A percentile compares a stretch with the other conserved stretches of the same genome.
phyloP scores from a whole-genome alignment of 1,140 invertebrate genomes.

The Metaphire vulgaris region DNA sequence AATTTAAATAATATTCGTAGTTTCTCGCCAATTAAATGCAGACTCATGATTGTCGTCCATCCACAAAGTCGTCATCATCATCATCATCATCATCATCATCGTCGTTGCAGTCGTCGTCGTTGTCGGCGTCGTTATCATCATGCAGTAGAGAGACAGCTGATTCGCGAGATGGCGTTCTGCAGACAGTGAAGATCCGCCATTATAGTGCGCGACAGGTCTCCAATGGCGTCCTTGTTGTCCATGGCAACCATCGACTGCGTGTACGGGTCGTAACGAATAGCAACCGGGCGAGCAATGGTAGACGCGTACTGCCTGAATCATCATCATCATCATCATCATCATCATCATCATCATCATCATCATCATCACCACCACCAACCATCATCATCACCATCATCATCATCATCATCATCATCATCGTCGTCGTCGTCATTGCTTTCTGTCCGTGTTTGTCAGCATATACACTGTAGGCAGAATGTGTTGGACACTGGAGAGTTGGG shows the following conservation, averaged over 20 bases:
- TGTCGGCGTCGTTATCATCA: background rate
- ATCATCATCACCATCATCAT: background rate
- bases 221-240: background rate
- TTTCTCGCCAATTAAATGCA: too few species aligned
- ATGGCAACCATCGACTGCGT: background rate
- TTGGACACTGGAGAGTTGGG: too few species aligned
- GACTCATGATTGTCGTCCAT: background rate
- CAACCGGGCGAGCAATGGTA: background rate
- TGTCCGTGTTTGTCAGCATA: background rate
- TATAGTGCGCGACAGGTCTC: background rate
- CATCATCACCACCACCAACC: too few species aligned
- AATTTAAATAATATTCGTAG: too few species aligned
- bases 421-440: background rate
- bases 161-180: background rate
- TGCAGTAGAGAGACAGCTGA: background rate
- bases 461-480: conserved; percentile 7
- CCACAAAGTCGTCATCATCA: background rate
- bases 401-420: conserved; percentile 9
- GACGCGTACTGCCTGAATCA: conserved; percentile 1
- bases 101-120: too few species aligned
- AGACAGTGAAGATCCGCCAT: background rate
- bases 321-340: conserved; percentile 16
- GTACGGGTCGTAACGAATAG: background rate
- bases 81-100: background rate
- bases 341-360: background rate